These are phyloP conservation scores for Eidolon dupreanum DNA, from an alignment of 2,797 vertebrate genomes.

Conservation along the genomic window DNA sequence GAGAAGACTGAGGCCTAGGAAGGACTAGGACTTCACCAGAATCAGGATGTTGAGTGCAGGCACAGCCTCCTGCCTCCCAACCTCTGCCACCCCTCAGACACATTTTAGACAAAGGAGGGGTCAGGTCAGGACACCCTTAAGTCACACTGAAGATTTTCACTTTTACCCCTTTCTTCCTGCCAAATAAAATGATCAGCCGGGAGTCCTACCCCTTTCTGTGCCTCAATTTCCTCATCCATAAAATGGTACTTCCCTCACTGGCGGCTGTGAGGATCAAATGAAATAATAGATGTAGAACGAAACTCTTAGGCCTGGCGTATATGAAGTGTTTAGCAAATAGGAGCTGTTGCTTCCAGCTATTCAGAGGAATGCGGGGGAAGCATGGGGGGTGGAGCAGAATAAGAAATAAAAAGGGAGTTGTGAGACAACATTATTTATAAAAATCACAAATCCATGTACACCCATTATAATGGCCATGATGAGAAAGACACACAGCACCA, in stretches of 20 bases:
- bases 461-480: neutral
- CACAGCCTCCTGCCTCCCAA: too few relatives aligned
- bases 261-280: neutral
- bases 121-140: neutral
- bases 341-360: neutral
- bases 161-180: neutral
- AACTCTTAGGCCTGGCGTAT: neutral
- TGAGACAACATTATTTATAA: neutral
- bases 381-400: rapidly evolving
- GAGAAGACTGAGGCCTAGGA: neutral
- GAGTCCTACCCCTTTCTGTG: neutral
- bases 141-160: neutral
- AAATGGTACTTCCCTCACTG: neutral
- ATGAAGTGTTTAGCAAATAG: neutral
- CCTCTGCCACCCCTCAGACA: neutral
- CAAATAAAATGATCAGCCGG: neutral
- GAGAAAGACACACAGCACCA: neutral
- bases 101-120: neutral
- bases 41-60: neutral
- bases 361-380: neutral
- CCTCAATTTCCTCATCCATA: neutral
- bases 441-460: neutral
- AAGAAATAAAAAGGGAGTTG: neutral
- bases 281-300: neutral
- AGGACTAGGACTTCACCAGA: neutral